Conservation (phyloP, 1,140 invertebrate genomes). For the Solenopsis invicta region DNA sequence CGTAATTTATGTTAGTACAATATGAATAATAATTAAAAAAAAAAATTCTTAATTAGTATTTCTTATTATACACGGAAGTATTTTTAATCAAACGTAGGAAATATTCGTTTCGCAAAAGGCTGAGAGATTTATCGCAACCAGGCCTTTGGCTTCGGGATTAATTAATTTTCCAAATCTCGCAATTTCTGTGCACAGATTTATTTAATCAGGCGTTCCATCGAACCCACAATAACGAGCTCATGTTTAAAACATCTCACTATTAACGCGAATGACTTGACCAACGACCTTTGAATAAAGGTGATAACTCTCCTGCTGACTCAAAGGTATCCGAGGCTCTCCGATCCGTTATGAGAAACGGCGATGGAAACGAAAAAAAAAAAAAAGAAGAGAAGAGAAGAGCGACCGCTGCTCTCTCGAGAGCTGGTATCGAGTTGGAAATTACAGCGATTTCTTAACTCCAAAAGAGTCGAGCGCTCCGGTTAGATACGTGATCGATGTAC, state of each 20-base stretch:
- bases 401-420: slow-evolving; percentile 30
- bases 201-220: slow-evolving; percentile 1
- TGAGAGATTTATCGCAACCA: slow-evolving; percentile 20
- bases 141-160: background rate
- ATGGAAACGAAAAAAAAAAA: slow-evolving; percentile 7
- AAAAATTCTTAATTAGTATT: background rate
- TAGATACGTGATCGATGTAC: slow-evolving; percentile 74
- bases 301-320: background rate
- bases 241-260: slow-evolving; percentile 39
- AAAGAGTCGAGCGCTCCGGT: slow-evolving; percentile 71
- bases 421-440: slow-evolving; percentile 48
- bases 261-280: slow-evolving; percentile 21
- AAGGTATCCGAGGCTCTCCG: slow-evolving; percentile 13
- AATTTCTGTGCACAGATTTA: slow-evolving; percentile 11
- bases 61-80: background rate
- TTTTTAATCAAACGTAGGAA: background rate
- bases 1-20: background rate
- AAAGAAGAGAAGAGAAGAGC: background rate
- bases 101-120: slow-evolving; percentile 9
- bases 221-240: slow-evolving; percentile 2
- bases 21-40: background rate
- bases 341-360: slow-evolving; percentile 68
- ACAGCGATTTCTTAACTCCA: slow-evolving; percentile 72
- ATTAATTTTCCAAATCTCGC: slow-evolving; percentile 24
- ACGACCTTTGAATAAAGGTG: slow-evolving; percentile 38